Percentiles rank a stretch among this genome's conserved stretches.
Evolutionary conservation across 2,888 invertebrate genomes (phyloP).

Genomic region (Nipponacmea schrenckii): DNA sequence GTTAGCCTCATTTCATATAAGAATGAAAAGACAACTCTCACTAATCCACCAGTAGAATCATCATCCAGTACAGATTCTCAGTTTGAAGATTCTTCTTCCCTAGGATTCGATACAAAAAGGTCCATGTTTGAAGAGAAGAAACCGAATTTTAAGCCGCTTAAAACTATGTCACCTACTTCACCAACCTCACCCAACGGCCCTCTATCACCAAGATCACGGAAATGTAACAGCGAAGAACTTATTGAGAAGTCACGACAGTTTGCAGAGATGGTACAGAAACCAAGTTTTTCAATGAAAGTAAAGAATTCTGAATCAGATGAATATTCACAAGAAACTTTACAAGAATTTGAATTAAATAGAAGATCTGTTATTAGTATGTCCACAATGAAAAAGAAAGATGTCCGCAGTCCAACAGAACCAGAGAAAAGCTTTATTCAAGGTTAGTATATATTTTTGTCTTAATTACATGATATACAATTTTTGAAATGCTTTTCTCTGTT

Average conservation of each 20-base stretch:
- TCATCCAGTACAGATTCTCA: neutral
- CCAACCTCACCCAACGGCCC: neutral
- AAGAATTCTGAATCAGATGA: neutral
- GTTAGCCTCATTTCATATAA: neutral
- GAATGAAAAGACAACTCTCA: neutral
- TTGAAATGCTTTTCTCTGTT: too few relatives aligned
- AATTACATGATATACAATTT: too few relatives aligned
- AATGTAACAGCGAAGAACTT: neutral
- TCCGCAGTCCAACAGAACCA: constrained; percentile 1
- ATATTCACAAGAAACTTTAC: neutral
- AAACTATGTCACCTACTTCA: neutral
- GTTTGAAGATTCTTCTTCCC: constrained; percentile 1
- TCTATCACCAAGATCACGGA: neutral
- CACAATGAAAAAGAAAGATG: neutral
- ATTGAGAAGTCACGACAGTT: neutral
- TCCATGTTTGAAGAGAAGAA: neutral
- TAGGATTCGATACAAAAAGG: neutral
- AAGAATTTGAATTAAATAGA: neutral
- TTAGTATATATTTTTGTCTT: too few relatives aligned
- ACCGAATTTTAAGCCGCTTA: neutral
- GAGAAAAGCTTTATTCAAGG: neutral
- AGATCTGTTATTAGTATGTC: neutral
- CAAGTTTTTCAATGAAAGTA: neutral
- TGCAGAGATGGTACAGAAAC: neutral
- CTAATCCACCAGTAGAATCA: neutral